phyloP scores from a whole-genome alignment of 53 echinoderm and acorn worm genomes.

The Zoroaster sp. region DNA sequence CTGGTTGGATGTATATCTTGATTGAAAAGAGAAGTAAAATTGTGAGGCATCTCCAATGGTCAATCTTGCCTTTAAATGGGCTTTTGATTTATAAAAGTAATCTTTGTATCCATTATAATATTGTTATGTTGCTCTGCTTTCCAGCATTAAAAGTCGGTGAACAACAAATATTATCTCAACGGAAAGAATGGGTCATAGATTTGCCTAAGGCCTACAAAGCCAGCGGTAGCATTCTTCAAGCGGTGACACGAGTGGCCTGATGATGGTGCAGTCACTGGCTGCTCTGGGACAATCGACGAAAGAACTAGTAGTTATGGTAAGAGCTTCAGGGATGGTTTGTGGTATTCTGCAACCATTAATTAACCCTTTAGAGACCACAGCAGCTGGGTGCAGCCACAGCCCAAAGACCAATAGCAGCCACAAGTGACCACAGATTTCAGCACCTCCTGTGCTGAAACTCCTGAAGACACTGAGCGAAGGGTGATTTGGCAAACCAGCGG shows the following conservation, averaged over 20 bases:
- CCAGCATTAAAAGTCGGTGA: slow-evolving; percentile 91
- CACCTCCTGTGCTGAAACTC: not conserved
- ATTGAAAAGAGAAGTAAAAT: too few relatives aligned
- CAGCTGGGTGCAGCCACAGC: too few relatives aligned
- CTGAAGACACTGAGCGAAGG: too few relatives aligned
- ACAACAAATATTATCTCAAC: slow-evolving; percentile 85
- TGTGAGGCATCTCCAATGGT: too few relatives aligned
- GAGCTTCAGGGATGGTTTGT: not conserved
- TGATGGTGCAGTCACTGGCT: slow-evolving; percentile 68
- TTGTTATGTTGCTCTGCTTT: not conserved
- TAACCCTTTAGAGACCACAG: not conserved
- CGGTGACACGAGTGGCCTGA: slow-evolving; percentile 88
- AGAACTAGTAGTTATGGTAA: slow-evolving; percentile 92
- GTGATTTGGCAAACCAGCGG: too few relatives aligned
- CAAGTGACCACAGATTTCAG: too few relatives aligned
- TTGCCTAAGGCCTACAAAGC: slow-evolving; percentile 93
- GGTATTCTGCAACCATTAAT: too few relatives aligned
- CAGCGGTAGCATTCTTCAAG: slow-evolving; percentile 80
- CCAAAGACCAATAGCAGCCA: too few relatives aligned
- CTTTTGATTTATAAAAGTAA: too few relatives aligned
- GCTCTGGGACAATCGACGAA: slow-evolving; percentile 84
- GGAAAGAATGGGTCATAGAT: slow-evolving; percentile 90
- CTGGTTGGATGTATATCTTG: too few relatives aligned
- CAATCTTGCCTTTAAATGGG: too few relatives aligned
- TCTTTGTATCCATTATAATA: not conserved